Percentiles rank a stretch among this genome's conserved stretches.
Evolutionary conservation across 2,113 vertebrate genomes (phyloP).

Genomic region (Opisthocomus hoazin): DNA sequence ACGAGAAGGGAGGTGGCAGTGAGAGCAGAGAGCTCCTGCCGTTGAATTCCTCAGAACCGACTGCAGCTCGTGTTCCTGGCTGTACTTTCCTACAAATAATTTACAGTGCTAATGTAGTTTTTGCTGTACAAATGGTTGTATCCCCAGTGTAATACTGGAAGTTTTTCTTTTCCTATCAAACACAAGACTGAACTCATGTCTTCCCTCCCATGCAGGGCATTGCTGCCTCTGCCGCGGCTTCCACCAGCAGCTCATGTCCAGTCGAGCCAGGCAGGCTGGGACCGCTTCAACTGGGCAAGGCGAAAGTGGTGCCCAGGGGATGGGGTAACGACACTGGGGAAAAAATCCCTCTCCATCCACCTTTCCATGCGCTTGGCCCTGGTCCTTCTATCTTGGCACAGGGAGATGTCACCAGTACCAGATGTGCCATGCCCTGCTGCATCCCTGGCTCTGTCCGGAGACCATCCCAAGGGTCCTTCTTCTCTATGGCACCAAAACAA

Average conservation of each 20-base stretch:
- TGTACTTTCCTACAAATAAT: conserved; percentile 39
- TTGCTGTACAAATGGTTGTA: conserved; percentile 23
- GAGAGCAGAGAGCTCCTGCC: conserved; percentile 31
- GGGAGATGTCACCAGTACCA: accelerated
- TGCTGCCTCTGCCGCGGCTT: background rate
- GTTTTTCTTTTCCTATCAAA: background rate
- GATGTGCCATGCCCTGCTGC: accelerated
- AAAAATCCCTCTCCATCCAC: background rate
- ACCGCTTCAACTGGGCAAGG: background rate
- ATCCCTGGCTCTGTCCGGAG: accelerated
- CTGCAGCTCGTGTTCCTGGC: background rate
- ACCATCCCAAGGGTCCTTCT: background rate
- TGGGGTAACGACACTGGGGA: background rate
- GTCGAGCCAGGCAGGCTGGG: background rate
- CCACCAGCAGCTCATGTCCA: background rate
- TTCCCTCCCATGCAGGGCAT: background rate
- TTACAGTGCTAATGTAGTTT: conserved; percentile 12
- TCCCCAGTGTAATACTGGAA: background rate
- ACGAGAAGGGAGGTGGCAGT: conserved; percentile 8
- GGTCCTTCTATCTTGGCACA: accelerated
- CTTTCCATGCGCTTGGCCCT: no score
- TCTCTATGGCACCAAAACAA: background rate
- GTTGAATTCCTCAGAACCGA: conserved; percentile 40
- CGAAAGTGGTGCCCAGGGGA: background rate
- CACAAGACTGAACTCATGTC: background rate